Conservation (phyloP, 1,140 invertebrate species). For the Atta texana region DNA sequence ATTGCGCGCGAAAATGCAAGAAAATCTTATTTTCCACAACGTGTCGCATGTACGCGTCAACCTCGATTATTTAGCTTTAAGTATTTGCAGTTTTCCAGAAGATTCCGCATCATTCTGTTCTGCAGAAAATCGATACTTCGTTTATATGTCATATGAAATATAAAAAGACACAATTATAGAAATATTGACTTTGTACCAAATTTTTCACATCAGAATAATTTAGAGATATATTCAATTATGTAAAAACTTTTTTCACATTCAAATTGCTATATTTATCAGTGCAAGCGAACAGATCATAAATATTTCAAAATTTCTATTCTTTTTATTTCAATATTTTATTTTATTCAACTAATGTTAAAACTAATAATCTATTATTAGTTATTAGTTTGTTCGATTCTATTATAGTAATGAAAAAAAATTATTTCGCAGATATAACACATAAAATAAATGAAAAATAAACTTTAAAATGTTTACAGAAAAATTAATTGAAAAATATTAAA, state of each 20-base stretch:
- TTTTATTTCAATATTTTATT: neutral
- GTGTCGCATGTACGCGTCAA: slow-evolving; percentile 24
- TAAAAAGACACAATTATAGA: neutral
- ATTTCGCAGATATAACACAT: neutral
- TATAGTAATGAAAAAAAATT: neutral
- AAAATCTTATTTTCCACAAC: slow-evolving; percentile 59
- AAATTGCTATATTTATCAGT: neutral
- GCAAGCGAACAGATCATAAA: neutral
- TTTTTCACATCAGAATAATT: neutral
- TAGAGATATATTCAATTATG: neutral
- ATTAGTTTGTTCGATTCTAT: neutral
- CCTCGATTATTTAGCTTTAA: slow-evolving; percentile 57
- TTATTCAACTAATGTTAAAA: neutral
- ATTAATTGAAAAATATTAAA: neutral
- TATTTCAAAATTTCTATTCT: neutral
- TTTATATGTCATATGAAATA: neutral
- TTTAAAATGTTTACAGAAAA: neutral
- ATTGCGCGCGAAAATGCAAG: slow-evolving; percentile 51
- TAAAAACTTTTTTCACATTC: neutral
- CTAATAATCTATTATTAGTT: slow-evolving; percentile 13
- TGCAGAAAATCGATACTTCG: slow-evolving; percentile 17
- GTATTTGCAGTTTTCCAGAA: slow-evolving; percentile 18
- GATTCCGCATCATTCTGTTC: neutral
- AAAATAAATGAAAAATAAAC: neutral
- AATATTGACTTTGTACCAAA: neutral